phyloP scores from a whole-genome alignment of 2,797 vertebrate species.

The Loriculus beryllinus region DNA sequence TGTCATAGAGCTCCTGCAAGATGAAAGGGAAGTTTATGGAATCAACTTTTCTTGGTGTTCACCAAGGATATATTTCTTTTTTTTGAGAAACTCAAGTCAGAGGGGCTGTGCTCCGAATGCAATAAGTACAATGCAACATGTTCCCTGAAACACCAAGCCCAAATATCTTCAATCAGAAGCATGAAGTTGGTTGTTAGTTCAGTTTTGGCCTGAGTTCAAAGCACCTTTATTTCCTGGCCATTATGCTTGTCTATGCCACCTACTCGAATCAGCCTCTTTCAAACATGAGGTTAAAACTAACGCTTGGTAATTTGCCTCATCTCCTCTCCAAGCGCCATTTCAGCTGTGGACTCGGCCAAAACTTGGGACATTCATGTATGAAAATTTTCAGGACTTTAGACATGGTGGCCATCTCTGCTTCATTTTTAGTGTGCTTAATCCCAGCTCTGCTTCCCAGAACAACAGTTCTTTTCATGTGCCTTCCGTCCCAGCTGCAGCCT shows the following conservation, averaged over 20 bases:
- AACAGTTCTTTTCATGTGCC: not conserved
- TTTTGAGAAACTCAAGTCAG: not conserved
- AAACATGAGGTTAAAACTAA: not conserved
- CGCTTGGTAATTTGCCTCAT: not conserved
- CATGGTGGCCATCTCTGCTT: not conserved
- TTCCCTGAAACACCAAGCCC: not conserved
- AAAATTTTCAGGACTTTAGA: not conserved
- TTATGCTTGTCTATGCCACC: not conserved
- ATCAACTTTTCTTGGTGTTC: not conserved
- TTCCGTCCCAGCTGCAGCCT: not conserved
- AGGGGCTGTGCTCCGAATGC: not conserved
- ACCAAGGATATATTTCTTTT: not conserved
- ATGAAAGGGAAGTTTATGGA: not conserved
- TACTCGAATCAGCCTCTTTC: not conserved
- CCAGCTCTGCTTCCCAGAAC: accelerated
- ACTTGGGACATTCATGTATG: not conserved
- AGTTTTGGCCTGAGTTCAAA: not conserved
- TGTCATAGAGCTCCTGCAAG: not conserved
- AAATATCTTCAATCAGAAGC: not conserved
- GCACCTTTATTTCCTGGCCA: not conserved
- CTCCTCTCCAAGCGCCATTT: not conserved
- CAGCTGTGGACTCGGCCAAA: not conserved
- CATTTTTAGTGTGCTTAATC: not conserved
- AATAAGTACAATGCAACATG: not conserved
- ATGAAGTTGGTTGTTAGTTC: not conserved